Evolutionary conservation across 2,113 vertebrate species (phyloP).

Genomic region (Burhinus oedicnemus): DNA sequence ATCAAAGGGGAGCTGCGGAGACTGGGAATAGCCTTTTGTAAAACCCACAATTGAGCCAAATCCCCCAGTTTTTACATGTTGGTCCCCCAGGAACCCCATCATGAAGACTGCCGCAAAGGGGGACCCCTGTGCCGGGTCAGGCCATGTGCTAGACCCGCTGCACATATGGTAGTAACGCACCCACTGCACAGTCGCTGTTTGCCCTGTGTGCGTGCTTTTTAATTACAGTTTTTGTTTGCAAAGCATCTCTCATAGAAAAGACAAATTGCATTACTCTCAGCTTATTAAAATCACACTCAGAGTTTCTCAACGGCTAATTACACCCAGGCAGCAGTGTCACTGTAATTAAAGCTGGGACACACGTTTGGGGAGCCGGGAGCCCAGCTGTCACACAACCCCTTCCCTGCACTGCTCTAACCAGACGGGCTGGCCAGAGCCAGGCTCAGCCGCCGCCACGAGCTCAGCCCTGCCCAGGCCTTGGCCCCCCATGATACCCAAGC

Average conservation of each 20-base stretch:
- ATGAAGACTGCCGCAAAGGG: not conserved
- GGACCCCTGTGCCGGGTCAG: not conserved
- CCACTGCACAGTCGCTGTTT: rapidly evolving
- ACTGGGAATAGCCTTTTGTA: not conserved
- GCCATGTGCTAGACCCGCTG: rapidly evolving
- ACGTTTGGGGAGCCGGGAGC: not conserved
- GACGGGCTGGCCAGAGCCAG: not conserved
- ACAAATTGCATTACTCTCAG: constrained; percentile 46
- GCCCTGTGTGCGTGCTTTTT: not conserved
- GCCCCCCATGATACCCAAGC: rapidly evolving
- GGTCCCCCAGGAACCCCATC: not conserved
- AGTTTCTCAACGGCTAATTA: constrained; percentile 52
- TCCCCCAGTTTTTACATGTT: not conserved
- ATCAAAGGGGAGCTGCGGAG: not conserved
- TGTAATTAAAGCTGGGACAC: constrained; percentile 14
- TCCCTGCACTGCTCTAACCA: not conserved
- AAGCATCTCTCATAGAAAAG: not conserved
- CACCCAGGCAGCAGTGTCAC: not conserved
- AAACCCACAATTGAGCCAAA: not conserved
- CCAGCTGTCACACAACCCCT: not conserved
- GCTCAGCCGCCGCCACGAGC: rapidly evolving
- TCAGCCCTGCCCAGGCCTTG: not conserved
- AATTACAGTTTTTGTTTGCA: constrained; percentile 19
- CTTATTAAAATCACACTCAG: constrained; percentile 38
- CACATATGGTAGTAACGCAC: not conserved